Percentiles rank a stretch among this genome's conserved stretches.
Conservation (phyloP, 2,888 invertebrate species). For the Zhengitettix transpicula region DNA sequence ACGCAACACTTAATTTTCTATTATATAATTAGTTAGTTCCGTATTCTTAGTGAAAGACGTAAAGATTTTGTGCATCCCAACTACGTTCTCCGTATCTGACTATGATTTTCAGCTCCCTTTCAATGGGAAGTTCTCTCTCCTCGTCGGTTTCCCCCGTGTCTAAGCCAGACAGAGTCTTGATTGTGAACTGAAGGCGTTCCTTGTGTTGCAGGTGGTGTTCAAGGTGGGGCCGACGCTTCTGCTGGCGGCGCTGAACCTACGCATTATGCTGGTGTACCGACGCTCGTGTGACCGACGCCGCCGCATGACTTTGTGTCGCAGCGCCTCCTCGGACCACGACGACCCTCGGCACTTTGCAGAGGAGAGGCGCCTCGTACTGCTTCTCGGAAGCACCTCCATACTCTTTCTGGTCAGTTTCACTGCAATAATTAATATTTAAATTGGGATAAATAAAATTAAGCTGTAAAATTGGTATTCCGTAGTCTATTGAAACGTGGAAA, state of each 20-base stretch:
- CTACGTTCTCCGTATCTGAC: neutral
- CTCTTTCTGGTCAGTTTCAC: slow-evolving; percentile 32
- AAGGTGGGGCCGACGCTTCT: slow-evolving; percentile 50
- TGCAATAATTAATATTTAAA: neutral
- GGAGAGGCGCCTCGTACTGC: slow-evolving; percentile 43
- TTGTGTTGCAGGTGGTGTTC: slow-evolving; percentile 42
- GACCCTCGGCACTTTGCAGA: slow-evolving; percentile 49
- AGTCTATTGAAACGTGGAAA: too few relatives aligned
- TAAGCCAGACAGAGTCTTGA: slow-evolving; percentile 21
- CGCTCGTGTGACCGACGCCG: slow-evolving; percentile 45
- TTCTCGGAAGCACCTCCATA: slow-evolving; percentile 48
- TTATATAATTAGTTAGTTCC: too few relatives aligned
- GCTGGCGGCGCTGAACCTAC: slow-evolving; percentile 44
- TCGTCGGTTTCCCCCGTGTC: neutral
- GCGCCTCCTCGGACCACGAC: slow-evolving; percentile 37
- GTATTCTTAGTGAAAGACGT: too few relatives aligned
- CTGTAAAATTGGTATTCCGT: too few relatives aligned
- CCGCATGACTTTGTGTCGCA: slow-evolving; percentile 44
- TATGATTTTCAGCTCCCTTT: neutral
- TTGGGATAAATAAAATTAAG: too few relatives aligned
- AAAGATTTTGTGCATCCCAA: too few relatives aligned
- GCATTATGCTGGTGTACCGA: slow-evolving; percentile 48
- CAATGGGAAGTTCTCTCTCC: too few relatives aligned
- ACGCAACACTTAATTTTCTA: too few relatives aligned
- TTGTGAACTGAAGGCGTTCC: slow-evolving; percentile 27